Base-by-base conservation (phyloP, 2,113 vertebrate genomes). In the Microtus montanus region DNA sequence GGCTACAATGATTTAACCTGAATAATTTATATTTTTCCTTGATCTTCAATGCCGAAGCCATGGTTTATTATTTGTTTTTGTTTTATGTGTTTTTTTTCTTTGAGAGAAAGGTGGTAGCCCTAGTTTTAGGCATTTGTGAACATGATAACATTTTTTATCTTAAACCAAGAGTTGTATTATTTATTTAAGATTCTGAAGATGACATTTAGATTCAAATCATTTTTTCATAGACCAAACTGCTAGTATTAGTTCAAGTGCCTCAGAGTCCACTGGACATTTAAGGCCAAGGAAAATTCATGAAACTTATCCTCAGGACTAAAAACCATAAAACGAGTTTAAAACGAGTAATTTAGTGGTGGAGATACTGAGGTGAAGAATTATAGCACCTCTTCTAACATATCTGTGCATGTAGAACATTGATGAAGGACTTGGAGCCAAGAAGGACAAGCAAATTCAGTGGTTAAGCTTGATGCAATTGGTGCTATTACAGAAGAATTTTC, bases 261-360 rank as follows among this genome's bases (percentile, higher is more conserved):
- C 22, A 52, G 92, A 88, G 90, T 88, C 17, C 54, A 90, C 3
- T 20, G 14, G 12, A 7, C 10, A 30, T 1, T 4, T 41, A 80
- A 38, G 54, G 30, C 47, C 33, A 85, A 84, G 17, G 68, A 35
- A 24, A 90, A 70, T 73, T 78, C 52, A 82, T 75, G 28, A 33
- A 52, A 33, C 19, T 66, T 66, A 47, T 33, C 58, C 26, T 44
- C 52, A 90, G n/a, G 7, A 38, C 82, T 77, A 84, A 87, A 17
- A 58, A 22, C 26, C 58, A 54, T 66, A 66, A 92, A 83, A 79
- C n/a, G n/a, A n/a, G n/a, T 12, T 83, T 84, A 71, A 92, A 92
- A 92, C 35, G 41, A 66, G 22, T 66, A 84, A 66, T 47, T 78
- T 8, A 93, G 15, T 79, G 91, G 28, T n/a, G 63, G 75, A 77